Evolutionary conservation across 2,113 vertebrate species (phyloP).

Genomic region (Hucho hucho): DNA sequence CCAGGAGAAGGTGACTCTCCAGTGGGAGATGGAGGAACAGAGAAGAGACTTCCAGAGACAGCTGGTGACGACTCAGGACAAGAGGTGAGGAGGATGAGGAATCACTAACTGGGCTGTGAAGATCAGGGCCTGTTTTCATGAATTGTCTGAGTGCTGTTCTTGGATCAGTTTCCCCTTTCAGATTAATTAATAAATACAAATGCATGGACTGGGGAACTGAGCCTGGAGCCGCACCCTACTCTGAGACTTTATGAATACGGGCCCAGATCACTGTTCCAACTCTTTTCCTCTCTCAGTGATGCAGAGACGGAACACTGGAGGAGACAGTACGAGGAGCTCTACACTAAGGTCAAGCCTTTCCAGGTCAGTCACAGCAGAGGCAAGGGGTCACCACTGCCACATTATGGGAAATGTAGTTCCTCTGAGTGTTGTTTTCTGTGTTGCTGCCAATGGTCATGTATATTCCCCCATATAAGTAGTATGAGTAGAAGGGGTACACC

Average conservation of each 20-base stretch:
- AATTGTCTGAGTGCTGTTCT: neutral
- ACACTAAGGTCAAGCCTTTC: slow-evolving; percentile 89
- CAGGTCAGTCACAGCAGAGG: slow-evolving; percentile 75
- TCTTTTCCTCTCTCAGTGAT: slow-evolving; percentile 49
- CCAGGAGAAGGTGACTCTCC: slow-evolving; percentile 47
- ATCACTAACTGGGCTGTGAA: neutral
- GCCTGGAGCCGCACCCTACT: neutral
- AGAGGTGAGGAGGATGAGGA: slow-evolving; percentile 66
- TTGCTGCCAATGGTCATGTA: too few relatives aligned
- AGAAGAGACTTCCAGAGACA: slow-evolving; percentile 65
- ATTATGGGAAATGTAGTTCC: neutral
- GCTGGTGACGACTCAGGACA: slow-evolving; percentile 61
- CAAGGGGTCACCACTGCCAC: neutral
- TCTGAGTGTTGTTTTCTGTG: neutral
- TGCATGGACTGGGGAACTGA: neutral
- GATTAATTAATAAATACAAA: too few relatives aligned
- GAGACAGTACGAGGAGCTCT: slow-evolving; percentile 83
- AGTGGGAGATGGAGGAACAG: slow-evolving; percentile 75
- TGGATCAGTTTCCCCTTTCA: neutral
- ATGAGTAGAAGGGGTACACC: too few relatives aligned
- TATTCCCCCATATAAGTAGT: too few relatives aligned
- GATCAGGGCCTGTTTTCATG: too few relatives aligned
- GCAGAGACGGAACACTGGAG: slow-evolving; percentile 77
- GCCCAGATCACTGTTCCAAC: neutral
- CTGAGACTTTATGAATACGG: neutral